Evolutionary conservation across 2,113 vertebrate genomes (phyloP).

Genomic region (Riparia riparia): DNA sequence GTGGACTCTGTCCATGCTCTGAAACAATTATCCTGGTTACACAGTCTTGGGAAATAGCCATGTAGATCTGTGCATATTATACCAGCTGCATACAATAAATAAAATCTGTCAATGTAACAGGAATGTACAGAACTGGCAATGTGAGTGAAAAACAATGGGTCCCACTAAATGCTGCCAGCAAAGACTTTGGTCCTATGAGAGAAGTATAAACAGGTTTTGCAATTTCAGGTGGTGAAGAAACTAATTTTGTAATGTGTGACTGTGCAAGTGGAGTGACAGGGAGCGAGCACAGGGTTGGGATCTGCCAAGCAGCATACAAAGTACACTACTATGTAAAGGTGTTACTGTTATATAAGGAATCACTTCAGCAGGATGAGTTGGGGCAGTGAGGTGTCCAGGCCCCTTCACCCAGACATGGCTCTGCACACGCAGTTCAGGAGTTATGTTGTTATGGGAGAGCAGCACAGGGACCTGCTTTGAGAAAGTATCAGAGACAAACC

Average conservation of each 20-base stretch:
- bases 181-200: background rate
- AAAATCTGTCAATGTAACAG: background rate
- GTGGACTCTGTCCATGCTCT: background rate
- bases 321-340: background rate
- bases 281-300: rapidly evolving
- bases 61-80: background rate
- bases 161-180: background rate
- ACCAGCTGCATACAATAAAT: background rate
- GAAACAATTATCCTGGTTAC: background rate
- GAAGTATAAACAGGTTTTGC: background rate
- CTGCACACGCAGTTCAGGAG: background rate
- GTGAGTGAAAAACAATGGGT: background rate
- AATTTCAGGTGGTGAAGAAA: background rate
- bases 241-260: background rate
- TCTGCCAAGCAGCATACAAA: background rate
- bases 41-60: background rate
- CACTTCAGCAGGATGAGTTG: background rate
- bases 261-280: background rate
- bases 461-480: background rate
- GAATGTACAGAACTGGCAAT: background rate
- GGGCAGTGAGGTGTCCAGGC: background rate
- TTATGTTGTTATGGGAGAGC: background rate
- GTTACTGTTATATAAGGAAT: background rate
- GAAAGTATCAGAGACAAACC: background rate
- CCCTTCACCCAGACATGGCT: background rate